Evolutionary conservation across 2,888 invertebrate species (phyloP), one percentile per base, ranked within the genome.

Genomic region (Drosophila monieri): DNA sequence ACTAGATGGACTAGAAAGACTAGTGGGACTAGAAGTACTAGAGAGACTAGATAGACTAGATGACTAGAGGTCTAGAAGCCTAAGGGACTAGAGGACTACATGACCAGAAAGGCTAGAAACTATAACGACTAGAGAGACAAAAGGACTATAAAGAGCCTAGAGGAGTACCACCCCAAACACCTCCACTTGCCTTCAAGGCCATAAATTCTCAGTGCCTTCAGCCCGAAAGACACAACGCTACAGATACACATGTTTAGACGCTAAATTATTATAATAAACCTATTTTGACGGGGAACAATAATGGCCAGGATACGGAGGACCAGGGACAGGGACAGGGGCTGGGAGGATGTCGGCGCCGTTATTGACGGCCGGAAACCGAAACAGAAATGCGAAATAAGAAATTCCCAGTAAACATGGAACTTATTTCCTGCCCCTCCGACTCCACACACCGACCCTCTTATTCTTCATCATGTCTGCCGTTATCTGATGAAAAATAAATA

Each of bases 401-500:
- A 49, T 47, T 52, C 39, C 35, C 62, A 69, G 35, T 46, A 43
- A 46, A 58, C 67, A 71, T 35, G 35, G 35, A 54, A 58, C 62
- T 64, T 52, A 46, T 12, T 30, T 60, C 15, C 39, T n/a, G 9
- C 12, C n/a, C 57, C 9, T 6, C 25, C 27, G 21, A 4, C 21
- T 23, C 21, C 21, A 27, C 49, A 9, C 3, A 10, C 18, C 18
- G 14, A 46, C 30, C 2, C 27, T 49, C 54, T 30, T 48, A 46
- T 61, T 47, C 60, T 47, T 12, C 62, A 41, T 64, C 61, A 39
- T 64, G 61, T 64, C 64, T 37, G 61, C 67, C 51, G 74, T 78
- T 81, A 85, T 86, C 85, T 83, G 84, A 80, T 83, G 78, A 80
- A 85, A 86, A 84, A 85, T 77, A 86, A 78, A 85, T 84, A 85